Evolutionary conservation across 2,113 vertebrate genomes (phyloP), one percentile per base, ranked within the genome.

Genomic region (Odobenus rosmarus): DNA sequence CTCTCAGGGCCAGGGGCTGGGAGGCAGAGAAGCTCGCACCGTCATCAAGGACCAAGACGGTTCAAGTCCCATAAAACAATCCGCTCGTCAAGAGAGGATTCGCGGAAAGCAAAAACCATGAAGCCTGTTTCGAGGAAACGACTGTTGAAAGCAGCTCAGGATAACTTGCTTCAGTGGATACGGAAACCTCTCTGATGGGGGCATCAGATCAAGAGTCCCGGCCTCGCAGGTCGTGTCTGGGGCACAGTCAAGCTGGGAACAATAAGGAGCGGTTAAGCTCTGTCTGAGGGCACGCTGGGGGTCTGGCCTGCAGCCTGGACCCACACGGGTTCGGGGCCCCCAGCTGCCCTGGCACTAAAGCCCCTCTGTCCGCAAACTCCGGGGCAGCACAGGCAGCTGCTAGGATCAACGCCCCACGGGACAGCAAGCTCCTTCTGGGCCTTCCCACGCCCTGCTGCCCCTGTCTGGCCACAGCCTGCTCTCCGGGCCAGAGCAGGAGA

Each of bases 51-150:
- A 95, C 14, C 0, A 5, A 86, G 86, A 53, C 59, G 13, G 46
- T 76, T 96, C 83, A 15, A 10, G 31, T 71, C 74, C 79, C 90
- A 51, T n/a, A 67, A 42, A 24, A 13, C 23, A 77, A 74, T 51
- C 96, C 49, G 39, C 61, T 93, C 67, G 81, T 76, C 96, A 91
- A 83, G 79, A 19, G 69, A 86, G 67, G 57, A 62, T 67, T 76
- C 42, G 0, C 93, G 55, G 83, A 95, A 87, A 74, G 51, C 95
- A 79, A 59, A 61, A 28, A 7, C 59, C 31, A 79, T n/a, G 31
- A 91, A 90, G 49, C 36, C 5, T 12, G 0, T 49, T 62, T 62
- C 18, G 0, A 80, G 94, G 86, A 62, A 93, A 28, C 0, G 46
- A 33, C n/a, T 4, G 28, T 51, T 92, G 72, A 7, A 57, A 39